Percentiles rank a stretch among this genome's conserved stretches.
Conservation (phyloP, 2,888 invertebrate species). For the Flexamia atlantica region DNA sequence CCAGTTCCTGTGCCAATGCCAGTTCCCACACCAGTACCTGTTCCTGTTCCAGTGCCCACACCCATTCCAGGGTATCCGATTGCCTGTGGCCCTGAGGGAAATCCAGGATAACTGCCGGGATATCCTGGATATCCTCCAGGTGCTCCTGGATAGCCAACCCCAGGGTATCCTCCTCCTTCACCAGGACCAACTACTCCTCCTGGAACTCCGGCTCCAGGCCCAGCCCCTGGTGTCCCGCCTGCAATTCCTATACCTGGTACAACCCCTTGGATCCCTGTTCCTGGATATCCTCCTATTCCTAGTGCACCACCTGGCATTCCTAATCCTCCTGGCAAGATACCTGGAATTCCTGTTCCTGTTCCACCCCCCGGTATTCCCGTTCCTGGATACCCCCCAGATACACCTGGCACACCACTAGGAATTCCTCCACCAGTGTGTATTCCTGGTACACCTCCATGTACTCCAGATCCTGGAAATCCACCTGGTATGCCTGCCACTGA, state of each 20-base stretch:
- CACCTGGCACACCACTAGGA: conserved; percentile 60
- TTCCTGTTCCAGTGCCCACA: conserved; percentile 27
- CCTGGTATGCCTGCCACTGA: conserved; percentile 67
- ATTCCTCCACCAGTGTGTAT: conserved; percentile 51
- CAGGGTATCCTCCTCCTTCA: conserved; percentile 62
- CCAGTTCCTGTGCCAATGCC: conserved; percentile 63
- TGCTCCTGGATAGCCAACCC: conserved; percentile 56
- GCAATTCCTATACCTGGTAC: conserved; percentile 63
- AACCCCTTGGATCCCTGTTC: conserved; percentile 55
- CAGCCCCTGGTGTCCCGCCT: neutral
- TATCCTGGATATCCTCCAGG: conserved; percentile 58
- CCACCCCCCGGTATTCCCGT: conserved; percentile 35
- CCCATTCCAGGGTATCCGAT: conserved; percentile 34
- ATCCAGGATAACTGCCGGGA: conserved; percentile 52
- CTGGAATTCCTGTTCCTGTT: conserved; percentile 64
- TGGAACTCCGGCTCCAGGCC: conserved; percentile 16
- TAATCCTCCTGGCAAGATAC: conserved; percentile 25
- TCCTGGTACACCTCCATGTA: conserved; percentile 66
- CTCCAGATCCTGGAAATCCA: conserved; percentile 62
- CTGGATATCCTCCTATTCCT: conserved; percentile 64
- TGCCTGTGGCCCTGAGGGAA: conserved; percentile 14
- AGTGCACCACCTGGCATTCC: neutral
- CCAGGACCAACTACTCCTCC: neutral
- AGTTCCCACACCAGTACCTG: conserved; percentile 34
- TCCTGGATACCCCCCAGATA: conserved; percentile 63